Conservation (phyloP, 2,113 vertebrate genomes). For the Salvator merianae region DNA sequence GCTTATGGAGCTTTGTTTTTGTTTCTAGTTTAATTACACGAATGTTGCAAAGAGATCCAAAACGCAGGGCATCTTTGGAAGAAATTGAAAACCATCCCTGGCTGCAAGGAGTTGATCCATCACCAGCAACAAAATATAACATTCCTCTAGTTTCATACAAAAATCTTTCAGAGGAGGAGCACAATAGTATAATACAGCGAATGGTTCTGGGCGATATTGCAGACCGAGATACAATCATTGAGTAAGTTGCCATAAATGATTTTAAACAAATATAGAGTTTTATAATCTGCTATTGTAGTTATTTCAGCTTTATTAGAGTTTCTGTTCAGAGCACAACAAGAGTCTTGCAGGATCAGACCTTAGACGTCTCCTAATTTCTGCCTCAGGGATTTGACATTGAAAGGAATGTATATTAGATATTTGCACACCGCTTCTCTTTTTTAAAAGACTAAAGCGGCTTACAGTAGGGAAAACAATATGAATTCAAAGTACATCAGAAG, state of each 20-base stretch:
- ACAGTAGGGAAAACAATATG: not conserved
- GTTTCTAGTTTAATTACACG: constrained; percentile 89
- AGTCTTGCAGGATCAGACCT: not conserved
- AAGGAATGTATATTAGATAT: not conserved
- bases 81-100: constrained; percentile 94
- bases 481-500: not conserved
- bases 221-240: constrained; percentile 91
- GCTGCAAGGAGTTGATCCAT: constrained; percentile 96
- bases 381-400: not conserved
- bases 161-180: constrained; percentile 95
- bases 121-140: constrained; percentile 94
- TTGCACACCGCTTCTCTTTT: not conserved
- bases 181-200: constrained; percentile 97
- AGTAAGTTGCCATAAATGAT: constrained; percentile 76
- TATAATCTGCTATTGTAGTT: not conserved
- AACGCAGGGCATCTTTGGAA: constrained; percentile 90
- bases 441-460: not conserved
- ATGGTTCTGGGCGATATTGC: constrained; percentile 98
- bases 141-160: constrained; percentile 96
- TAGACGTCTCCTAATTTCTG: not conserved
- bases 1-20: constrained; percentile 42
- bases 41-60: constrained; percentile 97
- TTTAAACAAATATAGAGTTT: not conserved
- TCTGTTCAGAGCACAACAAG: not conserved
- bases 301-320: not conserved